Evolutionary conservation across 2,888 invertebrate species (phyloP).

Genomic region (Schrankia costaestrigalis): DNA sequence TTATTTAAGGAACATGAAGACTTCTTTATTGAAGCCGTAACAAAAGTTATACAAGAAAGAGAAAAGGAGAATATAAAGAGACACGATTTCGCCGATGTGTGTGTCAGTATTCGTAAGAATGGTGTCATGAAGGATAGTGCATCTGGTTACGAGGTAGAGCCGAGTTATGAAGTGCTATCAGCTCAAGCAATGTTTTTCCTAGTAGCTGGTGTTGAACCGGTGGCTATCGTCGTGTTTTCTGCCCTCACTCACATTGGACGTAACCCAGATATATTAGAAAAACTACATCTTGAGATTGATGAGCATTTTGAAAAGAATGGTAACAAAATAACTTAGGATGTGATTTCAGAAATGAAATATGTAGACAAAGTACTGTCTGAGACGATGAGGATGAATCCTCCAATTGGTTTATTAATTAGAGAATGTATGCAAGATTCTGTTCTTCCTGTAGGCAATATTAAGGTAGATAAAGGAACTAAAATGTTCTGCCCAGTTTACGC

Average conservation of each 20-base stretch:
- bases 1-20: neutral
- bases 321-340: neutral
- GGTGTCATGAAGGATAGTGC: neutral
- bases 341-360: neutral
- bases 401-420: neutral
- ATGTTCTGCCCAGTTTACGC: constrained; percentile 15
- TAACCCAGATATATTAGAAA: neutral
- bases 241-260: neutral
- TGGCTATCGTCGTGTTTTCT: neutral
- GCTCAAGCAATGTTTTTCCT: neutral
- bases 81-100: neutral
- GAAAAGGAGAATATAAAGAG: neutral
- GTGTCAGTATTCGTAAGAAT: neutral
- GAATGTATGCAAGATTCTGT: constrained; percentile 32
- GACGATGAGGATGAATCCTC: neutral
- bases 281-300: neutral
- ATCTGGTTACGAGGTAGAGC: neutral
- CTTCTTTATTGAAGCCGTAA: neutral
- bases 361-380: neutral
- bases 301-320: neutral
- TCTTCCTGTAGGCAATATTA: constrained; percentile 53
- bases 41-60: neutral
- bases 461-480: constrained; percentile 47
- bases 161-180: neutral
- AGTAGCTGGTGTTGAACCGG: neutral